Conservation (phyloP, 2,113 vertebrate species). For the Chamaea fasciata region DNA sequence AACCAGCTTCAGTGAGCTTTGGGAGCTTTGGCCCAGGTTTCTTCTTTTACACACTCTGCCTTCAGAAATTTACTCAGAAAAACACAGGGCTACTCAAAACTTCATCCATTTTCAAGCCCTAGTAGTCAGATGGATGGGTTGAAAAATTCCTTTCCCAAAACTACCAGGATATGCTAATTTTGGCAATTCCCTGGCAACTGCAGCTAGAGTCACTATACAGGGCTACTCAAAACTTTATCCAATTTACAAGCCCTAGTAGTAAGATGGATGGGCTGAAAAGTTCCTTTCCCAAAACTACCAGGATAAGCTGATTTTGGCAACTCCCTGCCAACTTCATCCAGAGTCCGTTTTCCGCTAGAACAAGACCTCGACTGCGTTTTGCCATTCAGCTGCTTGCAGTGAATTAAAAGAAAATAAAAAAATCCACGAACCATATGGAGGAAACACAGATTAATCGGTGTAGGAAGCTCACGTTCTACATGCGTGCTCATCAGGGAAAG, state of each 20-base stretch:
- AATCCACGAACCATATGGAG: slow-evolving; percentile 74
- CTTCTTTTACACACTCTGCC: background rate
- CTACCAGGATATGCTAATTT: background rate
- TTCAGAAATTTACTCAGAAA: background rate
- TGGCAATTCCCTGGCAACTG: background rate
- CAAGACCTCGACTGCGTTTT: slow-evolving; percentile 42
- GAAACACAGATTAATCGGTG: slow-evolving; percentile 70
- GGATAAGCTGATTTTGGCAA: too few species aligned
- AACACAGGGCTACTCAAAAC: background rate
- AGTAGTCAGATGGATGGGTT: background rate
- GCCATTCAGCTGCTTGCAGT: slow-evolving; percentile 55
- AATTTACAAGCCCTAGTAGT: too few species aligned
- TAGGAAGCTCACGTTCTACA: slow-evolving; percentile 65
- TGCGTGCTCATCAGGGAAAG: slow-evolving; percentile 55
- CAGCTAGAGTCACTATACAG: too few species aligned
- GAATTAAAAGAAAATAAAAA: slow-evolving; percentile 61
- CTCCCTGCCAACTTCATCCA: too few species aligned
- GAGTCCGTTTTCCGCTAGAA: background rate
- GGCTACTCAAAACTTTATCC: too few species aligned
- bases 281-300: too few species aligned
- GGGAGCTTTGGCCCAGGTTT: background rate
- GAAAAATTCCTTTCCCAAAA: slow-evolving; percentile 8
- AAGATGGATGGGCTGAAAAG: too few species aligned
- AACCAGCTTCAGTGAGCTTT: background rate
- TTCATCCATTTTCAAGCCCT: background rate